phyloP scores from a whole-genome alignment of 2,113 vertebrate genomes.

The Neotragus moschatus region DNA sequence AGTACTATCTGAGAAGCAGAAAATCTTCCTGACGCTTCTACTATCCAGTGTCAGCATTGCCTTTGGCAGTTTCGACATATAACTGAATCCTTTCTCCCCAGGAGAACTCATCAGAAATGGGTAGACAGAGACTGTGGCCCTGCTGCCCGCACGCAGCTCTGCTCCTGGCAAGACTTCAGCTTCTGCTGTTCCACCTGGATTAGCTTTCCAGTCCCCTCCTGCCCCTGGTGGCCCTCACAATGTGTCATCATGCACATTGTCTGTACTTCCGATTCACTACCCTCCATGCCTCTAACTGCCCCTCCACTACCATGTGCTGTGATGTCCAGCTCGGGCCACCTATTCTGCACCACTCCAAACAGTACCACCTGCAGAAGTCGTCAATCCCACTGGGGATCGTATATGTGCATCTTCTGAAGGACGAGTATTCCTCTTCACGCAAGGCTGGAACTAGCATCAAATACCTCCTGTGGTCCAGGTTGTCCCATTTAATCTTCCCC shows the following conservation, averaged over 20 bases:
- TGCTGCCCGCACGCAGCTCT: not conserved
- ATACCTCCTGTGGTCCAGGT: not conserved
- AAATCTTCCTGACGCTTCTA: not conserved
- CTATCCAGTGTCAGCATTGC: not conserved
- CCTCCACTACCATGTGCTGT: not conserved
- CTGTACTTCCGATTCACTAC: not conserved
- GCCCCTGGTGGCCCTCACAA: not conserved
- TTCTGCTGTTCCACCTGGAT: not conserved
- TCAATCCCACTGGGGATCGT: not conserved
- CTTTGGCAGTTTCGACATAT: not conserved
- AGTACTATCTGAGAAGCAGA: not conserved
- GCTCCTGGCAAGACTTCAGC: not conserved
- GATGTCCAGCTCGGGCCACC: not conserved
- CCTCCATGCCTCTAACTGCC: not conserved
- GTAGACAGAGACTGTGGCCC: no score
- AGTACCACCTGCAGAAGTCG: not conserved
- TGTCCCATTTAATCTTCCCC: not conserved
- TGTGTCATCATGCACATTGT: not conserved
- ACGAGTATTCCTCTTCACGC: not conserved
- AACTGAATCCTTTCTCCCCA: not conserved
- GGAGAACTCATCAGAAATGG: not conserved
- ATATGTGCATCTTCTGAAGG: not conserved
- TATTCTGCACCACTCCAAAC: not conserved
- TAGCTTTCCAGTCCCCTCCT: not conserved
- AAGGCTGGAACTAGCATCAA: not conserved